Conservation (phyloP, 1,140 invertebrate genomes). For the Drosophila auraria region DNA sequence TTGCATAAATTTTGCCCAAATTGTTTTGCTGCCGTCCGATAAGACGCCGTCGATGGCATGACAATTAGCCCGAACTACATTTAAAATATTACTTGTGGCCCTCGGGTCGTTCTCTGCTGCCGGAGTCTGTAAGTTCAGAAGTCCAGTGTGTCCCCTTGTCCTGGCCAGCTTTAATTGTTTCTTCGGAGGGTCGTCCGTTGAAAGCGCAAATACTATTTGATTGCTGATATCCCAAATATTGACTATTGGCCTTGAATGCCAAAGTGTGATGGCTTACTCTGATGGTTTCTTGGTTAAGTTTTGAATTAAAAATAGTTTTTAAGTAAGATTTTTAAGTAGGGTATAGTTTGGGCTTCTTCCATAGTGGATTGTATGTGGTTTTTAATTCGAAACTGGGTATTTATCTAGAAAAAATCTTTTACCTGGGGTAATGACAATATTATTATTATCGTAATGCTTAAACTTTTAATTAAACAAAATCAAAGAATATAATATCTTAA, state of each 20-base stretch:
- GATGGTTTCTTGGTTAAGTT: neutral
- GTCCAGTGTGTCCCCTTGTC: neutral
- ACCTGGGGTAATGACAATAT: too few relatives aligned
- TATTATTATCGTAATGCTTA: too few relatives aligned
- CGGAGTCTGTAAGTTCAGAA: neutral
- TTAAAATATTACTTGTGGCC: slow-evolving; percentile 54
- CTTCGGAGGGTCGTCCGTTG: slow-evolving; percentile 53
- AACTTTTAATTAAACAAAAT: too few relatives aligned
- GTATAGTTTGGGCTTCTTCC: neutral
- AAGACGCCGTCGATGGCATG: slow-evolving; percentile 77
- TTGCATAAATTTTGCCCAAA: slow-evolving; percentile 77
- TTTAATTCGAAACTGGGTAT: neutral
- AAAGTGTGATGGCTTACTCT: neutral
- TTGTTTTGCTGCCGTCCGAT: slow-evolving; percentile 68
- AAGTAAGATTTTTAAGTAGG: neutral
- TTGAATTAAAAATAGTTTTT: slow-evolving; percentile 1
- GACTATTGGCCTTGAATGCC: slow-evolving; percentile 33
- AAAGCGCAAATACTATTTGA: slow-evolving; percentile 66
- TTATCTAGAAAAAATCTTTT: too few relatives aligned
- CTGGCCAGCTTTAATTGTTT: slow-evolving; percentile 66
- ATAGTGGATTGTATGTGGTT: neutral
- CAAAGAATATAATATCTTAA: too few relatives aligned
- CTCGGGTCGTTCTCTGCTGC: slow-evolving; percentile 1
- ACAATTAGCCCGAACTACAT: slow-evolving; percentile 76
- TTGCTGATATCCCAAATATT: slow-evolving; percentile 58